Conservation (phyloP, 2,797 vertebrate species). For the Bovichtus variegatus region DNA sequence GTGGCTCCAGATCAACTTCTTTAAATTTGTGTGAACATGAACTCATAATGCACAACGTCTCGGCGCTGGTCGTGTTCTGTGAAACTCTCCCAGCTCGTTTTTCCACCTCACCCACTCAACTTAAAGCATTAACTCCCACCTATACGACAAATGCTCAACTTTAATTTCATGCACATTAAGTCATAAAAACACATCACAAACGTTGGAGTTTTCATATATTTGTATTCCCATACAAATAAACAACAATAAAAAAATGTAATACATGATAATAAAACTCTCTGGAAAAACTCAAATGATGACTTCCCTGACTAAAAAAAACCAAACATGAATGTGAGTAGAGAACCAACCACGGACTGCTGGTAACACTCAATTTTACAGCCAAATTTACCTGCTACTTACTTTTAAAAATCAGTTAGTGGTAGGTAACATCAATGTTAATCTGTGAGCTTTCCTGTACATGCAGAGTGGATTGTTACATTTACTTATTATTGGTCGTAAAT, state of each 20-base stretch:
- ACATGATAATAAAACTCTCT: constrained; percentile 61
- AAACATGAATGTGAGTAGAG: constrained; percentile 43
- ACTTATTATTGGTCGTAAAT: constrained; percentile 36
- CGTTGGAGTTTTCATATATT: constrained; percentile 48
- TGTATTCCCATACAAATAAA: constrained; percentile 78
- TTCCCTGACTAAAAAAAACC: constrained; percentile 12
- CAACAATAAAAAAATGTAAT: constrained; percentile 43
- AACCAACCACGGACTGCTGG: constrained; percentile 2
- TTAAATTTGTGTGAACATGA: constrained; percentile 40
- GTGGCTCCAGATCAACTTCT: not conserved
- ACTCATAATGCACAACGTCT: constrained; percentile 25
- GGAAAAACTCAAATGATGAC: constrained; percentile 40
- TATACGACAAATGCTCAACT: constrained; percentile 19
- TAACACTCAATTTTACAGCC: constrained; percentile 28
- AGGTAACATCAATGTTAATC: not conserved
- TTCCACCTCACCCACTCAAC: constrained; percentile 62
- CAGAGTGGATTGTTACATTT: not conserved
- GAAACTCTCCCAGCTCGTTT: constrained; percentile 43
- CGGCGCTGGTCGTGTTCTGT: constrained; percentile 32
- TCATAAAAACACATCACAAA: constrained; percentile 53
- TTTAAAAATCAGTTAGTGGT: constrained; percentile 3
- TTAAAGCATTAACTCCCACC: constrained; percentile 47
- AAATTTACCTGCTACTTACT: constrained; percentile 42
- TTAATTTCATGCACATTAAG: constrained; percentile 49
- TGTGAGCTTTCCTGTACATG: not conserved